Conservation (phyloP, 2,797 vertebrate species). For the Crenichthys baileyi region DNA sequence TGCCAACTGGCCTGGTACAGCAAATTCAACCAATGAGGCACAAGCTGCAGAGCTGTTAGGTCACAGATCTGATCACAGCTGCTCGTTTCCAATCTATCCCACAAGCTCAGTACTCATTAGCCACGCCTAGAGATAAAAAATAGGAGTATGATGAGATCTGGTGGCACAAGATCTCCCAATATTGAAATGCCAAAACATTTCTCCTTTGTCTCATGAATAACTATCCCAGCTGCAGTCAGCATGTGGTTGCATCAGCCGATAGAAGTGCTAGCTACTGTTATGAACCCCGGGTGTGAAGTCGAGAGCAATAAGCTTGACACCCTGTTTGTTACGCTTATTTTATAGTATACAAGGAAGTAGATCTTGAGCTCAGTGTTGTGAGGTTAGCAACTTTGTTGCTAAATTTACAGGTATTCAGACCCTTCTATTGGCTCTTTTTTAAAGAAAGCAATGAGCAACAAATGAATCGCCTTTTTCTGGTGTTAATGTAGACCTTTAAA, state of each 20-base stretch:
- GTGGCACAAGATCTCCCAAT: background rate
- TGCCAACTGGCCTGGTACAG: slow-evolving; percentile 70
- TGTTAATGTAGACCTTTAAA: background rate
- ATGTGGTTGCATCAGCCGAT: background rate
- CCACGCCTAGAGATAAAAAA: slow-evolving; percentile 32
- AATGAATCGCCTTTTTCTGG: background rate
- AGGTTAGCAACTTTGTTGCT: background rate
- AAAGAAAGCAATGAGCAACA: background rate
- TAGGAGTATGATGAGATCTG: background rate
- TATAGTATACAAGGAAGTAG: background rate
- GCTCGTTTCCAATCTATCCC: slow-evolving; percentile 50
- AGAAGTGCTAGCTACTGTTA: background rate
- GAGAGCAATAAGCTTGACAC: background rate
- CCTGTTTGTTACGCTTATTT: background rate
- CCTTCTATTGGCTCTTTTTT: background rate
- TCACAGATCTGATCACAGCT: slow-evolving; percentile 73
- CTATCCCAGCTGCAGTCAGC: background rate
- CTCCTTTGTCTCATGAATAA: background rate
- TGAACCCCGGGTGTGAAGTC: background rate
- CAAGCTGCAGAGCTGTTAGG: slow-evolving; percentile 70
- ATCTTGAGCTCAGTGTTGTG: background rate
- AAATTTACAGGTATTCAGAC: background rate
- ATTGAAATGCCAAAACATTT: background rate
- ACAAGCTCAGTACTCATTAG: slow-evolving; percentile 44
- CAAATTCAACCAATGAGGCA: slow-evolving; percentile 70